phyloP scores from a whole-genome alignment of 2,888 invertebrate species.

The Archips crataeganus region DNA sequence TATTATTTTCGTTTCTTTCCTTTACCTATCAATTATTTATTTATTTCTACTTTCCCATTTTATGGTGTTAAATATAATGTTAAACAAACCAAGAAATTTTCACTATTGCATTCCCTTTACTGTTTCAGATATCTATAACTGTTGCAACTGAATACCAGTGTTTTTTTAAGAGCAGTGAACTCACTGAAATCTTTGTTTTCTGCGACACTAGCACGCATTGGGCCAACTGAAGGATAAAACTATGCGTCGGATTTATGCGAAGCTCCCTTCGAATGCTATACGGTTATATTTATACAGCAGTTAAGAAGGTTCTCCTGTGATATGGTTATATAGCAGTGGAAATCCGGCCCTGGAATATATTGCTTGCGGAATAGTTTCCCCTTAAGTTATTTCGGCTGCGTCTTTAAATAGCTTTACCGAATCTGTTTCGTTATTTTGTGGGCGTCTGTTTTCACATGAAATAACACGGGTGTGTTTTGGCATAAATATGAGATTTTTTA shows the following conservation, averaged over 20 bases:
- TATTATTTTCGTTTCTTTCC: too few species aligned
- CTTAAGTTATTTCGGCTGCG: constrained; percentile 38
- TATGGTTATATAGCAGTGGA: constrained; percentile 40
- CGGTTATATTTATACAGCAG: constrained; percentile 39
- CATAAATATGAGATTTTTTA: constrained; percentile 15
- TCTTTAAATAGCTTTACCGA: constrained; percentile 37
- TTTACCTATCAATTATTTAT: too few species aligned
- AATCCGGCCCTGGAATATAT: constrained; percentile 40
- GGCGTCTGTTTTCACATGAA: constrained; percentile 23
- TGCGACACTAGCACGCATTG: neutral
- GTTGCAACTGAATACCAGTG: neutral
- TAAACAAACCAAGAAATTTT: neutral
- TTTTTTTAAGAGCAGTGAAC: neutral
- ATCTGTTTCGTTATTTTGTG: constrained; percentile 38
- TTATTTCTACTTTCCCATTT: too few species aligned
- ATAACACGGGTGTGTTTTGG: constrained; percentile 10
- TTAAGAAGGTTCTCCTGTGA: constrained; percentile 41
- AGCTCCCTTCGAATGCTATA: constrained; percentile 39
- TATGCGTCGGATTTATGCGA: constrained; percentile 40
- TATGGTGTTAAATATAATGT: too few species aligned
- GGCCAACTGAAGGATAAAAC: constrained; percentile 40
- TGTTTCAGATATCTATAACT: neutral
- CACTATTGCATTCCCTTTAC: neutral
- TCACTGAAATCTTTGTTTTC: constrained; percentile 9
- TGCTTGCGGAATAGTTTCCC: constrained; percentile 38